Base-by-base conservation (phyloP, 2,888 invertebrate species). In the Dermolepida albohirtum region DNA sequence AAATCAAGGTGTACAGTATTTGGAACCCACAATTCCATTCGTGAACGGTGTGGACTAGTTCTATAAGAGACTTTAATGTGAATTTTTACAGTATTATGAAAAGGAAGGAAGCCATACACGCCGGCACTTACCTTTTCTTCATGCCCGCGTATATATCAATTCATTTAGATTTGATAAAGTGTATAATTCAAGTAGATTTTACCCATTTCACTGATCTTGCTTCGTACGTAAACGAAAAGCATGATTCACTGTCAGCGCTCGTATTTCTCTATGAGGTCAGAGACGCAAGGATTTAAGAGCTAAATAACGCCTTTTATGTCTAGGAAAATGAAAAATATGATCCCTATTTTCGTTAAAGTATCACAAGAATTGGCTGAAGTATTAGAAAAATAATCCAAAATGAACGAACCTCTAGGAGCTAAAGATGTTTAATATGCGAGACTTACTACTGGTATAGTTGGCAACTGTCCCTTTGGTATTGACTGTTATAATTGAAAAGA, bases 271-370 rank as follows among this genome's bases (percentile, higher is more conserved):
- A 39, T 81, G 79, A 17, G 85, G 85, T 41, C 80, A 82, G 0
- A 81, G 82, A 4, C 87, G 87, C 87, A 84, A 82, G 71, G 81
- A 81, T 50, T 74, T 87, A 10, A 78, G 87, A 16, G 74, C 81
- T 0, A 85, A 85, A 66, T 87, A 29, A 84, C 85, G 0, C 86
- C 86, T 0, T 83, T 87, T 72, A 85, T 86, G 0, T 81, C 84
- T 0, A 85, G 84, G 16, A 87, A 86, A 74, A 78, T 87, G 71
- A 85, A 83, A 72, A 79, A 77, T 55, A 85, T 86, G 85, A 81
- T 85, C 27, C 79, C 80, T 0, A 77, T 84, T 10, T 80, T 86
- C 73, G 68, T 80, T 14, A 78, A 82, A 17, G 83, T 80, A 41
- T 78, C 80, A 1, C 71, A 77, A 11, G 44, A 67, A 50, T 34